Evolutionary conservation across 2,888 invertebrate genomes (phyloP).

Genomic region (Cheilosia variabilis): DNA sequence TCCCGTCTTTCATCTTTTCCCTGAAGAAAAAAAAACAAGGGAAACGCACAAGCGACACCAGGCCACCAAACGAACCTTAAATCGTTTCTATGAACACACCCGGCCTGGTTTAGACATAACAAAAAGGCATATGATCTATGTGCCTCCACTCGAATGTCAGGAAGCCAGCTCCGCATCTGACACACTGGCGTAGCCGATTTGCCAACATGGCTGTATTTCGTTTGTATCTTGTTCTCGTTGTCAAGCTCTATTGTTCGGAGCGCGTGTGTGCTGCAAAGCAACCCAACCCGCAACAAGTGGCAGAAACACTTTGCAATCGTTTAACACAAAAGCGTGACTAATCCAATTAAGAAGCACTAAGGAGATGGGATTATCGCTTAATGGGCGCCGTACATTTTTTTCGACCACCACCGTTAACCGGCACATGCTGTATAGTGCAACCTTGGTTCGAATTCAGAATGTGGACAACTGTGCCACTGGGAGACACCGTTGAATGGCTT

Average conservation of each 20-base stretch:
- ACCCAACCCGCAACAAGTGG: constrained; percentile 62
- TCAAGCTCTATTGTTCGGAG: constrained; percentile 38
- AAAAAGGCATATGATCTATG: constrained; percentile 54
- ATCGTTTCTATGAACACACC: constrained; percentile 15
- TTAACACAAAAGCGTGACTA: constrained; percentile 63
- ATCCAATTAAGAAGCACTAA: constrained; percentile 72
- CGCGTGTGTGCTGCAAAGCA: constrained; percentile 11
- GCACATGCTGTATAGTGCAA: constrained; percentile 29
- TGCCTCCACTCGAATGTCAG: constrained; percentile 17
- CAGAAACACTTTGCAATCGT: constrained; percentile 52
- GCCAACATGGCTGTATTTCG: not conserved
- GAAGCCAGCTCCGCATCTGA: constrained; percentile 26
- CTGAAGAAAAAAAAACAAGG: not conserved
- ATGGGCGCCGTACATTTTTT: constrained; percentile 41
- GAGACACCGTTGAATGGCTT: constrained; percentile 67
- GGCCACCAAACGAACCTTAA: constrained; percentile 28
- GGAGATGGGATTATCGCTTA: constrained; percentile 69
- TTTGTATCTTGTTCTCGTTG: constrained; percentile 21
- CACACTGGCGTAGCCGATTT: constrained; percentile 18
- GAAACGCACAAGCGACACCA: constrained; percentile 7
- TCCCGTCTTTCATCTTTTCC: constrained; percentile 29
- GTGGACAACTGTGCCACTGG: constrained; percentile 49
- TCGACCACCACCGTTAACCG: constrained; percentile 1
- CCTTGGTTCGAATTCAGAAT: constrained; percentile 61
- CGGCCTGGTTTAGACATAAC: constrained; percentile 26